These are phyloP conservation scores for Micrasema longulum DNA, from an alignment of 1,140 invertebrate species.

Conservation along the genomic window DNA sequence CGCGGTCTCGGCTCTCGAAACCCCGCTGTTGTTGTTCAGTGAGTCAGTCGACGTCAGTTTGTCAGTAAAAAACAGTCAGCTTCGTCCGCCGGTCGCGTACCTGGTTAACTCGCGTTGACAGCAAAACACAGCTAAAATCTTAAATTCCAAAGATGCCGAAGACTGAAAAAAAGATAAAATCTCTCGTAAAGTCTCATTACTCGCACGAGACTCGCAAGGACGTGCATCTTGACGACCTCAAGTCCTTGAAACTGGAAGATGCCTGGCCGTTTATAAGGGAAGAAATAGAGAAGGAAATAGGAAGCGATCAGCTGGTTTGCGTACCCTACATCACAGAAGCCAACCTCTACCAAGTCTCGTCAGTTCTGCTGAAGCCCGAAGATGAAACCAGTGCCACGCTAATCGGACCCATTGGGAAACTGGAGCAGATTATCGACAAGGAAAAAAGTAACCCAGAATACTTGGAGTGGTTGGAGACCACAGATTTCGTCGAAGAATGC, in stretches of 20 bases:
- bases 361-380: constrained; percentile 64
- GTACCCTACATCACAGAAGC: constrained; percentile 67
- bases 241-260: constrained; percentile 65
- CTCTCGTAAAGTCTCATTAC: constrained; percentile 65
- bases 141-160: constrained; percentile 64
- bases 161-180: constrained; percentile 60
- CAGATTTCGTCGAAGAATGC: constrained; percentile 60
- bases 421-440: constrained; percentile 62
- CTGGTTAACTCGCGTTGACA: neutral
- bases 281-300: constrained; percentile 68
- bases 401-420: constrained; percentile 60
- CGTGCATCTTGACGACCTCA: constrained; percentile 62
- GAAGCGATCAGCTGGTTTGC: constrained; percentile 64
- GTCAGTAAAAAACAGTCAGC: constrained; percentile 15
- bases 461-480: constrained; percentile 61
- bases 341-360: constrained; percentile 63
- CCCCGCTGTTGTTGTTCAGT: neutral
- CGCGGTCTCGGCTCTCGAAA: constrained; percentile 1
- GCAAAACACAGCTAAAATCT: constrained; percentile 1
- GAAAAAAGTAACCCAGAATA: constrained; percentile 61
- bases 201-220: constrained; percentile 67
- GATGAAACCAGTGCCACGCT: constrained; percentile 62
- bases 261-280: constrained; percentile 68
- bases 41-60: no score
- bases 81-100: neutral